Percentiles rank a stretch among this genome's conserved stretches.
phyloP scores from a whole-genome alignment of 1,140 invertebrate species.

The Araneus ventricosus region DNA sequence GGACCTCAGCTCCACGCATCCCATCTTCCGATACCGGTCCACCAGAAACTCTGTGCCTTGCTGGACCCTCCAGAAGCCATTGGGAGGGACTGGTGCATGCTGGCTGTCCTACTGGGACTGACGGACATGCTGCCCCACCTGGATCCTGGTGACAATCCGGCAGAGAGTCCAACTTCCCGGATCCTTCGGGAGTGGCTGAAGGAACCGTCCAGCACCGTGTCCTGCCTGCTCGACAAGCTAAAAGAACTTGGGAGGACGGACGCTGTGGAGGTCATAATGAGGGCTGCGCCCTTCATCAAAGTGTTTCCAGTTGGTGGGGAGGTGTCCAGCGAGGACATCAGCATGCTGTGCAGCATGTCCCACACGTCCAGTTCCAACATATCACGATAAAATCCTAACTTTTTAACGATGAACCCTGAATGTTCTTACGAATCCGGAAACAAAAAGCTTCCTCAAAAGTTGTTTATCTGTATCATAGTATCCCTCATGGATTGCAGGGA shows the following conservation, averaged over 20 bases:
- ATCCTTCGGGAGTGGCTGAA: conserved; percentile 82
- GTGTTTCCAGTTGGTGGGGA: conserved; percentile 75
- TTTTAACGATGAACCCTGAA: no score
- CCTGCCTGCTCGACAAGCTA: conserved; percentile 81
- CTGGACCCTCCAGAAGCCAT: conserved; percentile 90
- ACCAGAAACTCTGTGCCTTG: conserved; percentile 82
- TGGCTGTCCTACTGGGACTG: conserved; percentile 87
- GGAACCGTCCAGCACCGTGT: conserved; percentile 80
- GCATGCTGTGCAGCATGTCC: conserved; percentile 67
- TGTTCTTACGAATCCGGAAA: no score
- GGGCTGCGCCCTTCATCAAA: conserved; percentile 81
- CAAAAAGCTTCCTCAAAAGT: no score
- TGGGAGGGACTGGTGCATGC: conserved; percentile 90
- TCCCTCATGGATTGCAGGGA: no score
- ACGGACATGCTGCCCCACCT: conserved; percentile 82
- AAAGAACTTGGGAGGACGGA: conserved; percentile 82
- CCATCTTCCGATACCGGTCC: conserved; percentile 81
- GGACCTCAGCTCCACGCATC: conserved; percentile 82
- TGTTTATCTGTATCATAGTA: no score
- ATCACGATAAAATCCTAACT: conserved; percentile 24
- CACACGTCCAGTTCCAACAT: conserved; percentile 74
- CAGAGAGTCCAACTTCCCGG: conserved; percentile 81
- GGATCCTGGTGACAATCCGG: conserved; percentile 80
- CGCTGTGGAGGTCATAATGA: conserved; percentile 81
- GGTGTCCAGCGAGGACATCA: conserved; percentile 66